Conservation (phyloP, 2,888 invertebrate species). For the Hydropsyche betteni region DNA sequence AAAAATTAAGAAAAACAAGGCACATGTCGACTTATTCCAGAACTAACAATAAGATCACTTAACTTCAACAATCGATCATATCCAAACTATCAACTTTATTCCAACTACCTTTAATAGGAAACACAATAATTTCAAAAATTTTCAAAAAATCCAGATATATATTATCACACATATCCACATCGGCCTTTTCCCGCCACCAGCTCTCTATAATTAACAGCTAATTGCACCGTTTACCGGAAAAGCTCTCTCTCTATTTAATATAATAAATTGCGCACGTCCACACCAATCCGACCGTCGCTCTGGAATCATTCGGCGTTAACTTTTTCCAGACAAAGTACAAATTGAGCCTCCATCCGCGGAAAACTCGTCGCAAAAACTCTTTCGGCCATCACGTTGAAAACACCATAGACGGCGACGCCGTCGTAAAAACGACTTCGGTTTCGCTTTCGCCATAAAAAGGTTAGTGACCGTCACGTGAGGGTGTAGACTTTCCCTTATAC, state of each 20-base stretch:
- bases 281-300: background rate
- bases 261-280: no score
- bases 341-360: constrained; percentile 24
- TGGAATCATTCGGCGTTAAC: background rate
- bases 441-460: constrained; percentile 48
- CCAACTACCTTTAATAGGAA: no score
- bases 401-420: background rate
- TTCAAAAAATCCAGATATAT: no score
- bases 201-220: no score
- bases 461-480: constrained; percentile 47
- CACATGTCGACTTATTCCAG: no score
- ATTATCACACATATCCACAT: no score
- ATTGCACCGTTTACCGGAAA: background rate
- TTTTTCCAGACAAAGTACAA: constrained; percentile 16
- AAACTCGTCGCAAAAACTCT: constrained; percentile 21
- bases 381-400: background rate
- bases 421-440: constrained; percentile 37
- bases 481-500: constrained; percentile 15
- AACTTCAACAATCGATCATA: no score
- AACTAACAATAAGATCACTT: no score
- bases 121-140: no score
- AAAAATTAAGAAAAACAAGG: no score
- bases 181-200: no score
- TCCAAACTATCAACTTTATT: no score
- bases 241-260: background rate